These are phyloP conservation scores for Arenaria interpres DNA, from an alignment of 2,113 vertebrate species.

Conservation along the genomic window DNA sequence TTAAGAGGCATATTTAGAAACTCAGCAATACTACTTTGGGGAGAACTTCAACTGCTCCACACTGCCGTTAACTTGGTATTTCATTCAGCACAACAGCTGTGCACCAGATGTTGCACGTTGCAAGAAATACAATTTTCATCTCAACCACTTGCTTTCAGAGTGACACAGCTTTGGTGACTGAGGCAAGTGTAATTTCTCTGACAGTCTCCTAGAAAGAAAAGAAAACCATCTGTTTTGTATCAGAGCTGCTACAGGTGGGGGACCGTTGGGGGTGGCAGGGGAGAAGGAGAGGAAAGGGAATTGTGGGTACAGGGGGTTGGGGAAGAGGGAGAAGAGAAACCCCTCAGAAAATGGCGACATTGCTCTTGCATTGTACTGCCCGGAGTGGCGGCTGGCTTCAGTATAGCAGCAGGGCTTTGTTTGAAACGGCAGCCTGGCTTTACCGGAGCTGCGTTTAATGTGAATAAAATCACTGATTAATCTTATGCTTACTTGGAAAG, in stretches of 20 bases:
- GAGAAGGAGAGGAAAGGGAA: neutral
- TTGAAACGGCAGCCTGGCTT: neutral
- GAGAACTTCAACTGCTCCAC: slow-evolving; percentile 37
- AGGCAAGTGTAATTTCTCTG: slow-evolving; percentile 37
- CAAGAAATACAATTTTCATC: slow-evolving; percentile 43
- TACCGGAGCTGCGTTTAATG: neutral
- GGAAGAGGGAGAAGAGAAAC: neutral
- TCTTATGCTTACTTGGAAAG: neutral
- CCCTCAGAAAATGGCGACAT: neutral
- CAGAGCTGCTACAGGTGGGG: neutral
- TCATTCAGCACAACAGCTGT: slow-evolving; percentile 70
- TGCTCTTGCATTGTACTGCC: neutral
- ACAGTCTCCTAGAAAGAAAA: slow-evolving; percentile 39
- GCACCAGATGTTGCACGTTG: slow-evolving; percentile 69
- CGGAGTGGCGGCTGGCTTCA: neutral
- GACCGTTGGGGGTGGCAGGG: neutral
- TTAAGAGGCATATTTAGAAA: slow-evolving; percentile 70
- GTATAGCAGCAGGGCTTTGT: neutral
- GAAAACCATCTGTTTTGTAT: neutral
- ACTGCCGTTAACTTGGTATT: slow-evolving; percentile 51
- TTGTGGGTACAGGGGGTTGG: neutral
- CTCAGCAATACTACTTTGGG: slow-evolving; percentile 51
- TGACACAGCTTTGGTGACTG: neutral
- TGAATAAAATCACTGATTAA: neutral
- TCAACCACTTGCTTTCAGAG: slow-evolving; percentile 37